Evolutionary conservation across 2,888 invertebrate species (phyloP), one percentile per base, ranked within the genome.

Genomic region (Acleris cristana): DNA sequence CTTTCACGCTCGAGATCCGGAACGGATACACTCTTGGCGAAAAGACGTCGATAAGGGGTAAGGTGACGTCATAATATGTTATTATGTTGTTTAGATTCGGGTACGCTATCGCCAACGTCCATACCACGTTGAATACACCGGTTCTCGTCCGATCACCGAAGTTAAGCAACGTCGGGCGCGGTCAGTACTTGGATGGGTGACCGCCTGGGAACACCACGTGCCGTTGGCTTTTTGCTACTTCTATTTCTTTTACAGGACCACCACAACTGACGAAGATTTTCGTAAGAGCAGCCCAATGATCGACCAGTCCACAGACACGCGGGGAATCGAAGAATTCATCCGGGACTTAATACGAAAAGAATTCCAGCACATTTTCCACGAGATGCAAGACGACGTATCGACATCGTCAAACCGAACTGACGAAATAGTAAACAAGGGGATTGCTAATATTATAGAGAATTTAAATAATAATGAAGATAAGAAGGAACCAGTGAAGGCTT

Each of bases 241-340:
- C 18, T 53, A 44, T 34, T n/a, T 62, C 21, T 23, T 16, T 71
- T 69, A 54, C 69, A 77, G 77, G 30, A 77, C 76, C 6, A 68
- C 70, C 5, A 69, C 70, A 30, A 76, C 74, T 1, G 73, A 76
- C 49, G 73, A 75, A 40, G 55, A 68, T 18, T 62, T 69, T 16
- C 44, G 49, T 3, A 75, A 69, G 63, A 70, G 63, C 21, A 82
- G 85, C 65, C 52, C 71, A 7, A 91, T 84, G 70, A 77, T 81
- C 18, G 90, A 92, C 69, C 89, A 83, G 73, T 77, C 89, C 12
- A 93, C 93, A 0, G 92, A 92, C 76, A 92, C 93, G 1, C 75
- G 71, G 51, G 83, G 87, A 70, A 89, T 92, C 8, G 92, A 93
- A 66, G 89, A 91, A 7, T 91, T 87, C 65, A 91, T 92, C 34